Evolutionary conservation across 2,113 vertebrate genomes (phyloP).

Genomic region (Ceuthmochares aereus): DNA sequence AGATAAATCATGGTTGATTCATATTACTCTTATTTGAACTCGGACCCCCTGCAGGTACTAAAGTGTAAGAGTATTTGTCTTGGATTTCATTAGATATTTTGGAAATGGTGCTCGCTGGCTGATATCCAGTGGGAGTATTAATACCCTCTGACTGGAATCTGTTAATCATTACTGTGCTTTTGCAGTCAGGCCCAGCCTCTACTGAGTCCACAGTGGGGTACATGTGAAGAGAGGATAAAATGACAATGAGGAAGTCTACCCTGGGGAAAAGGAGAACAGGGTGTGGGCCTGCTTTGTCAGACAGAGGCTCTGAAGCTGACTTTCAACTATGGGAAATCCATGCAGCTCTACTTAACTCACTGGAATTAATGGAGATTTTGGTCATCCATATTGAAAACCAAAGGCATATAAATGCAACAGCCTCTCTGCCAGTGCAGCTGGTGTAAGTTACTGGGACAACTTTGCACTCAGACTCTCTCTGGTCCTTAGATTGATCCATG

Average conservation of each 20-base stretch:
- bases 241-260: neutral
- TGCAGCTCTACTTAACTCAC: neutral
- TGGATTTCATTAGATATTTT: constrained; percentile 24
- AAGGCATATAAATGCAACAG: neutral
- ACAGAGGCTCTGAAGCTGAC: neutral
- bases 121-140: constrained; percentile 21
- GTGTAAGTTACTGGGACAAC: constrained; percentile 2
- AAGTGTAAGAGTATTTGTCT: constrained; percentile 52
- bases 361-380: neutral
- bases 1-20: neutral
- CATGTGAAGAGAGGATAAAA: neutral
- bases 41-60: neutral
- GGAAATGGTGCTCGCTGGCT: neutral
- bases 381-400: neutral
- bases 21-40: constrained; percentile 12
- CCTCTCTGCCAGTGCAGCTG: constrained; percentile 33
- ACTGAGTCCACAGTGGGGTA: rapidly evolving
- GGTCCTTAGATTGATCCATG: neutral
- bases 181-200: neutral
- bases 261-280: neutral
- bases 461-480: neutral
- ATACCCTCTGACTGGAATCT: constrained; percentile 23
- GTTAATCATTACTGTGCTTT: constrained; percentile 21
- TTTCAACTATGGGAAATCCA: neutral
- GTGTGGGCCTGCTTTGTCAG: neutral